Percentiles rank a stretch among this genome's conserved stretches.
phyloP scores from a whole-genome alignment of 1,140 invertebrate genomes.

The Belonocnema kinseyi region DNA sequence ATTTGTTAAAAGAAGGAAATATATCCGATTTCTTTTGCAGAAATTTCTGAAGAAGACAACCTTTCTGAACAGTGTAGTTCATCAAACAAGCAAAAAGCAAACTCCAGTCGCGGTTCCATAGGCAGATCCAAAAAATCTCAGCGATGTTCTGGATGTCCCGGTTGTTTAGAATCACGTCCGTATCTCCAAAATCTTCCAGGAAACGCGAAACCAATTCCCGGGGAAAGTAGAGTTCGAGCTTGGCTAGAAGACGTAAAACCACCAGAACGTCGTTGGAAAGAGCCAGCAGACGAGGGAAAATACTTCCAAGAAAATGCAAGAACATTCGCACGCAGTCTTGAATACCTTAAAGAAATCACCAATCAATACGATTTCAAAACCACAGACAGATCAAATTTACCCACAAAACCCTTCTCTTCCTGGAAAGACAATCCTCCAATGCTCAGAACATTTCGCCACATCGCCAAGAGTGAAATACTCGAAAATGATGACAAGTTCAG shows the following conservation, averaged over 20 bases:
- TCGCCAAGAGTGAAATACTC: conserved; percentile 66
- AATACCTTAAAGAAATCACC: conserved; percentile 61
- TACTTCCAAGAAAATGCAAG: conserved; percentile 59
- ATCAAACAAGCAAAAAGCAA: conserved; percentile 53
- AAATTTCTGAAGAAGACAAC: conserved; percentile 88
- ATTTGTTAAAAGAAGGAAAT: too few species aligned
- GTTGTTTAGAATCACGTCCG: conserved; percentile 73
- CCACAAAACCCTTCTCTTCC: conserved; percentile 40
- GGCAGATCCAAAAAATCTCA: conserved; percentile 57
- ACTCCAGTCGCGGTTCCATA: conserved; percentile 53
- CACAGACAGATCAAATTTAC: conserved; percentile 31
- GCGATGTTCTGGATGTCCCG: conserved; percentile 81
- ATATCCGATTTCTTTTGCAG: conserved; percentile 39
- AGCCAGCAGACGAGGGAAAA: conserved; percentile 53
- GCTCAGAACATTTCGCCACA: conserved; percentile 61
- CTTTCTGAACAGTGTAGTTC: conserved; percentile 55
- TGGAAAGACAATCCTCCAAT: conserved; percentile 64
- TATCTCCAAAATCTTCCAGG: conserved; percentile 53
- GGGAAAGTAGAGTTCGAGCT: conserved; percentile 84
- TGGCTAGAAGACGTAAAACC: conserved; percentile 85
- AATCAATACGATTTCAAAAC: conserved; percentile 54
- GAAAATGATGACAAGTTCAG: conserved; percentile 63
- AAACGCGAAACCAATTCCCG: conserved; percentile 57
- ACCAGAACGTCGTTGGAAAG: conserved; percentile 57
- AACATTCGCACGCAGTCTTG: conserved; percentile 57